These are phyloP conservation scores for Myopa testacea DNA, from an alignment of 2,888 invertebrate species.

Conservation along the genomic window DNA sequence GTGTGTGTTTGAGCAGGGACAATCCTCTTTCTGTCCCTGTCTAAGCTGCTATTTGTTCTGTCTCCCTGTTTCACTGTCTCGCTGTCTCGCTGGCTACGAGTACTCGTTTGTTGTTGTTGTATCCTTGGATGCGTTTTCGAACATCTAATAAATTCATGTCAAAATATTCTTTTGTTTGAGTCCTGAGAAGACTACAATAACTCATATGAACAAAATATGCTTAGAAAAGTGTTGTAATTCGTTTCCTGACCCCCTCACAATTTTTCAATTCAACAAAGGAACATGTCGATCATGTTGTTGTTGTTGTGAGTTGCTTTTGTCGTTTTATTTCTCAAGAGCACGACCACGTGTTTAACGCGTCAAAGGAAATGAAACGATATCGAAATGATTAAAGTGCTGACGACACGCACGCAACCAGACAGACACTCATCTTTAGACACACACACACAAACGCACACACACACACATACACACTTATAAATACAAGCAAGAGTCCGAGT, in stretches of 20 bases:
- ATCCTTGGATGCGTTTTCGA: not conserved
- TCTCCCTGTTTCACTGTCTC: not conserved
- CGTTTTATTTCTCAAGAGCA: not conserved
- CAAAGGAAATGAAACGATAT: constrained; percentile 17
- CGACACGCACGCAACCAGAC: constrained; percentile 17
- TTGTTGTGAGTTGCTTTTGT: not conserved
- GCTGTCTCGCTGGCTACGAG: not conserved
- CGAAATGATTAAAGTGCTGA: constrained; percentile 34
- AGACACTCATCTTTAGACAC: not conserved
- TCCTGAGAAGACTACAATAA: constrained; percentile 29
- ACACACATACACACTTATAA: not conserved
- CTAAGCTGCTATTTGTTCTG: not conserved
- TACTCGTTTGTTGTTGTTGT: not conserved
- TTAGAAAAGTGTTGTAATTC: not conserved
- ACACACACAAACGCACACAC: not conserved
- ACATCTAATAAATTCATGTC: constrained; percentile 36
- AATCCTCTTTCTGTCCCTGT: not conserved
- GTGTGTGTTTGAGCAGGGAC: not conserved
- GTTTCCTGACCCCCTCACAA: not conserved
- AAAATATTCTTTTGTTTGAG: constrained; percentile 32
- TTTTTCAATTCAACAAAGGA: not conserved
- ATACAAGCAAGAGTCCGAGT: not conserved
- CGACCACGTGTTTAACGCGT: not conserved
- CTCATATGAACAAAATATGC: constrained; percentile 13
- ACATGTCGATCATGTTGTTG: not conserved